These are phyloP conservation scores for Penaeus indicus DNA, from an alignment of 1,140 invertebrate genomes.

Conservation along the genomic window DNA sequence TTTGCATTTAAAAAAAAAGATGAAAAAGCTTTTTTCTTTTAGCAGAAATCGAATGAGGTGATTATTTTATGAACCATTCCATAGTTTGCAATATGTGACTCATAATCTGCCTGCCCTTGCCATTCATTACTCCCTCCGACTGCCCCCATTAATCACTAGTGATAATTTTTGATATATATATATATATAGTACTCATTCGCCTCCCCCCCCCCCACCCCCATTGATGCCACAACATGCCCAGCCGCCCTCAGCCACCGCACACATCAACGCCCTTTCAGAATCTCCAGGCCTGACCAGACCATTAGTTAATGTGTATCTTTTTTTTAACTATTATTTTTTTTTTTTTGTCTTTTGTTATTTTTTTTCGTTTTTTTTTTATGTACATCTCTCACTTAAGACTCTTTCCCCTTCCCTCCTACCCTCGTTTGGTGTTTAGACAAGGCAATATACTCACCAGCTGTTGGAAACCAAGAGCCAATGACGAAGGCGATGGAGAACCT, in stretches of 20 bases:
- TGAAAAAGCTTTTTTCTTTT: too few species aligned
- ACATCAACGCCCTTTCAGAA: slow-evolving; percentile 8
- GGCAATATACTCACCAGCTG: slow-evolving; percentile 40
- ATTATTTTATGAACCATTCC: too few species aligned
- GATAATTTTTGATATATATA: too few species aligned
- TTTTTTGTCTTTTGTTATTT: slow-evolving; percentile 1
- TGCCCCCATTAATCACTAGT: too few species aligned
- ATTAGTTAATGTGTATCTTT: slow-evolving; percentile 28
- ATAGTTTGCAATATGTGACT: too few species aligned
- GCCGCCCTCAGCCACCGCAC: neutral
- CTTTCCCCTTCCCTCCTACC: slow-evolving; percentile 7
- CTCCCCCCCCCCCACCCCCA: neutral
- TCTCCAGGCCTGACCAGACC: slow-evolving; percentile 28
- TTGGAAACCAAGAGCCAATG: slow-evolving; percentile 29
- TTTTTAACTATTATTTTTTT: slow-evolving; percentile 8
- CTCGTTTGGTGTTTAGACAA: slow-evolving; percentile 39
- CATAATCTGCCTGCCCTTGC: too few species aligned
- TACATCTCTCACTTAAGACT: slow-evolving; percentile 5
- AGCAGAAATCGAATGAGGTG: too few species aligned
- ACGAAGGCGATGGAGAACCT: neutral
- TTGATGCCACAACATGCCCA: neutral
- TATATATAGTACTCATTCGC: neutral
- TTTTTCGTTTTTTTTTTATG: slow-evolving; percentile 16
- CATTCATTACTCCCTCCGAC: too few species aligned
- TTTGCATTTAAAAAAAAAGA: too few species aligned